Conservation (phyloP, 2,888 invertebrate species). For the Cephus sareptanus region DNA sequence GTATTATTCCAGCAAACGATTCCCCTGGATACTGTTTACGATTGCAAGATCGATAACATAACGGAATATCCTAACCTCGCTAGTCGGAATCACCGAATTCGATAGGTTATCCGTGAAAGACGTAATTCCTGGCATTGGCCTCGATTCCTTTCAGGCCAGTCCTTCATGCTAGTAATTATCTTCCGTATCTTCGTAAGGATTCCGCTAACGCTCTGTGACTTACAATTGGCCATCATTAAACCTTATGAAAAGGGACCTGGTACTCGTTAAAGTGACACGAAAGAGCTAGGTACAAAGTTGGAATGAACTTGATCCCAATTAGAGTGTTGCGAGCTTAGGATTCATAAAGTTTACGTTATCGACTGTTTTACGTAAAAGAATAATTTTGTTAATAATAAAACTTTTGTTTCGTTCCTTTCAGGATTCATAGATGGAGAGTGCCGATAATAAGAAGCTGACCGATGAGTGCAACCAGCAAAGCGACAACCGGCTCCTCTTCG, state of each 20-base stretch:
- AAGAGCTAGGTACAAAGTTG: background rate
- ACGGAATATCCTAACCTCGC: background rate
- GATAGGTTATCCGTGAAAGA: background rate
- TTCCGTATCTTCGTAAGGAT: background rate
- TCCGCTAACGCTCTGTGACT: background rate
- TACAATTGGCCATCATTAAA: background rate
- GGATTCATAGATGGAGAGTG: slow-evolving; percentile 58
- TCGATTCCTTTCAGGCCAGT: background rate
- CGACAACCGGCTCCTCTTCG: slow-evolving; percentile 31
- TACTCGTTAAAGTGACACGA: background rate
- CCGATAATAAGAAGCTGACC: slow-evolving; percentile 51
- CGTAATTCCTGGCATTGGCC: background rate
- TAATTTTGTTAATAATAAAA: background rate
- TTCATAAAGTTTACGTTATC: background rate
- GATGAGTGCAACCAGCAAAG: slow-evolving; percentile 51
- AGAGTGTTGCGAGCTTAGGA: background rate
- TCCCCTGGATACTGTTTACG: background rate
- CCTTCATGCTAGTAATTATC: background rate
- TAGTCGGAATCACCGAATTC: background rate
- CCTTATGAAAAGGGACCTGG: background rate
- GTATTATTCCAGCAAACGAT: background rate
- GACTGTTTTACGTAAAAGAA: background rate
- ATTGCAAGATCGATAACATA: background rate
- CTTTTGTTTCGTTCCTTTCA: slow-evolving; percentile 26
- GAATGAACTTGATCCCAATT: background rate